A percentile compares a stretch with the other conserved stretches of the same genome.
Conservation (phyloP, 2,797 vertebrate species). For the Aphelocoma californica region DNA sequence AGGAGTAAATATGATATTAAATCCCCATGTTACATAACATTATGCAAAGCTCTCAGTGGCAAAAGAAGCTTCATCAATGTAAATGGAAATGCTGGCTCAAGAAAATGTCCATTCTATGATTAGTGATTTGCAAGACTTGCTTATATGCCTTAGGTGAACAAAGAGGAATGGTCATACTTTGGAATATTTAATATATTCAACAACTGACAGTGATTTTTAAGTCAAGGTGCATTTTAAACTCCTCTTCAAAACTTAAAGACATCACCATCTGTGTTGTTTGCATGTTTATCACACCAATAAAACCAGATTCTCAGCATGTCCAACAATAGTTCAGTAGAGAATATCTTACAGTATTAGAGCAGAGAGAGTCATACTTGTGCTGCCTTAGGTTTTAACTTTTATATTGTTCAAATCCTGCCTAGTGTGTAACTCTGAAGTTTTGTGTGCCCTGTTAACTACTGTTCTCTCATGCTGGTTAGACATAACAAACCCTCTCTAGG, state of each 20-base stretch:
- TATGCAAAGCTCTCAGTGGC: background rate
- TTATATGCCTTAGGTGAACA: background rate
- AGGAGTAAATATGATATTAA: background rate
- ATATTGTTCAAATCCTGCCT: background rate
- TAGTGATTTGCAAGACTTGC: background rate
- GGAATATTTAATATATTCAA: background rate
- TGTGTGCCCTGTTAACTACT: too few species aligned
- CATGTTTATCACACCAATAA: background rate
- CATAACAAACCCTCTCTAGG: too few species aligned
- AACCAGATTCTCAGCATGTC: background rate
- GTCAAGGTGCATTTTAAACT: background rate
- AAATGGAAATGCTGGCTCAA: background rate
- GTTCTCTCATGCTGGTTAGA: too few species aligned
- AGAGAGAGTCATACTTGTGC: background rate
- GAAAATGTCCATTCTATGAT: background rate
- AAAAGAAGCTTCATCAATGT: background rate
- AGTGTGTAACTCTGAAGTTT: background rate
- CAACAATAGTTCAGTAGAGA: background rate
- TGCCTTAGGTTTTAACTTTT: background rate
- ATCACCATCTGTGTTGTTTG: accelerated
- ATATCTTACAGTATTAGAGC: background rate
- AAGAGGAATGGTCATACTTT: background rate
- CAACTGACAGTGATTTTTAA: background rate
- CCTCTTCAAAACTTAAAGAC: background rate
- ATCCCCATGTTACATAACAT: background rate